Base-by-base conservation (phyloP, 2,888 invertebrate species). In the Yponomeuta evonymella region DNA sequence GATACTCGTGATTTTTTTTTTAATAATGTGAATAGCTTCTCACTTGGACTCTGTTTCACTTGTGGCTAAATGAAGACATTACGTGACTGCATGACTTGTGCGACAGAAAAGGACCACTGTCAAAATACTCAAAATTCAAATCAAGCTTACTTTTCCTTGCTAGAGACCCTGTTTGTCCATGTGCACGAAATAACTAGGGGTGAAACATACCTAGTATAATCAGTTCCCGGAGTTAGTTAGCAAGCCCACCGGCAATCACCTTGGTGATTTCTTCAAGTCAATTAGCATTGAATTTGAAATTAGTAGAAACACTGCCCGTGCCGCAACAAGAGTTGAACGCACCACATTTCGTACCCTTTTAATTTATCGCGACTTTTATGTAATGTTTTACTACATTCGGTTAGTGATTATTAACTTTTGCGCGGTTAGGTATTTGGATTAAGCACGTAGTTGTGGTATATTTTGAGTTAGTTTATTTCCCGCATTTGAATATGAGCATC, bases 231-330 rank as follows among this genome's bases (percentile, higher is more conserved):
- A n/a, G n/a, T n/a, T n/a, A n/a, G n/a, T n/a, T n/a, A n/a, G 77
- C 79, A 75, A 71, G 72, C 79, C 74, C 67, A 9, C 68, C 70
- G 15, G 62, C 72, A 72, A 72, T 85, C 81, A 81, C 79, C 76
- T 75, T 74, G 73, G 75, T 78, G 74, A 82, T 83, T 84, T 82
- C 83, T 85, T 82, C 75, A 74, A 77, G 79, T 80, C 79, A 83
- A 81, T 80, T 82, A 83, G 80, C 77, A 79, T 80, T 77, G 79
- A 79, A 81, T 79, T 73, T 73, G 71, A 76, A 81, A 78, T 79
- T 73, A 74, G 73, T 75, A 76, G 70, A 73, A 67, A 70, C 72
- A 74, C 12, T 43, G 23, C 69, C 15, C 63, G 23, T 29, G 68
- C 23, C 23, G 12, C 48, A 23, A 43, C 43, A 58, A 12, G 15